phyloP scores from a whole-genome alignment of 2,888 invertebrate genomes.

The Salticus scenicus region DNA sequence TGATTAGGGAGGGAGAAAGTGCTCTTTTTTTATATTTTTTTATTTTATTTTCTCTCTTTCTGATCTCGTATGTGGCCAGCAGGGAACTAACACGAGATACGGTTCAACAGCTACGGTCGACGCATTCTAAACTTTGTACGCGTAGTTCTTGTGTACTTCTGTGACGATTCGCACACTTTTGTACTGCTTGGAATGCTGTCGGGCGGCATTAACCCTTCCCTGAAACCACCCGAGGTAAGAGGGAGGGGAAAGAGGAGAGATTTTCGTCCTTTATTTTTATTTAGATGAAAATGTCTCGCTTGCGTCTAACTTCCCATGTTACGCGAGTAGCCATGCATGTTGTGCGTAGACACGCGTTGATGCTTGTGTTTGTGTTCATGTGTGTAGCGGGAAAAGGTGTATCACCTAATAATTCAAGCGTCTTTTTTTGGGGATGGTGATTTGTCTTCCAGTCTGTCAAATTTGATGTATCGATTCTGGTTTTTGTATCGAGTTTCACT shows the following conservation, averaged over 20 bases:
- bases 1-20: background rate
- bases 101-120: slow-evolving; percentile 5
- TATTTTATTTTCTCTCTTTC: background rate
- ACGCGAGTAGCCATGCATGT: slow-evolving; percentile 51
- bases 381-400: background rate
- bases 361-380: background rate
- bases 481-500: no score
- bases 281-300: slow-evolving; percentile 3
- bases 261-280: slow-evolving; percentile 20
- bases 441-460: no score
- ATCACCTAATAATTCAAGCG: no score
- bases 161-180: slow-evolving; percentile 53
- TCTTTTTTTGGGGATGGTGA: no score
- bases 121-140: background rate
- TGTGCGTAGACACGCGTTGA: slow-evolving; percentile 35
- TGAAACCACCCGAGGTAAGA: background rate
- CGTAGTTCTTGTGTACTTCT: slow-evolving; percentile 5
- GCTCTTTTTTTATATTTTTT: no score
- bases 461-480: no score
- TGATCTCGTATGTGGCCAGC: background rate
- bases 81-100: background rate
- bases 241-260: background rate
- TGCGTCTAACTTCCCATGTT: slow-evolving; percentile 25
- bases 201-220: slow-evolving; percentile 58
- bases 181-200: slow-evolving; percentile 58